Conservation (phyloP, 2,113 vertebrate species). For the Alligator mississippiensis region DNA sequence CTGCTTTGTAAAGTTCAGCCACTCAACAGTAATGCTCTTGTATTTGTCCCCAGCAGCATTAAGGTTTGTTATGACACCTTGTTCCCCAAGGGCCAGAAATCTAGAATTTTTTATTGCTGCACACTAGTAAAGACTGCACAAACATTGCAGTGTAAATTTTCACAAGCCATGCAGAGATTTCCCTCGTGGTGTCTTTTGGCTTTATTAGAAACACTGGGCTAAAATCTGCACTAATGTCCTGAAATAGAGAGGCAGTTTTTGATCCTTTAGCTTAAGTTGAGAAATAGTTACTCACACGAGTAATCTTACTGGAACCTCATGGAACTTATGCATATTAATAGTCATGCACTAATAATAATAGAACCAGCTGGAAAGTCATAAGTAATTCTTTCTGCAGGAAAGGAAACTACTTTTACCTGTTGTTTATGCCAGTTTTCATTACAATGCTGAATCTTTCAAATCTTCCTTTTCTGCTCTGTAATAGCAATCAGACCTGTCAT, state of each 20-base stretch:
- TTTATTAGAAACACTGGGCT: not conserved
- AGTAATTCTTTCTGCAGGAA: not conserved
- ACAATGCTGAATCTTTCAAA: not conserved
- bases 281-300: not conserved
- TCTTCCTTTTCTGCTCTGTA: not conserved
- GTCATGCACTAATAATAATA: not conserved
- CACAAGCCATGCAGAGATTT: not conserved
- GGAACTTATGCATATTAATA: not conserved
- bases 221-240: not conserved
- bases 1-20: not conserved
- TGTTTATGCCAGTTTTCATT: too few relatives aligned
- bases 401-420: not conserved
- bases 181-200: not conserved
- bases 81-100: not conserved
- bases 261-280: not conserved
- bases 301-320: not conserved
- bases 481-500: too few relatives aligned
- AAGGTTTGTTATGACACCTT: not conserved
- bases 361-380: not conserved
- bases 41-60: conserved; percentile 1
- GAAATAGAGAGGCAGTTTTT: not conserved
- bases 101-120: not conserved
- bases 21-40: conserved; percentile 19
- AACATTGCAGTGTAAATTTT: not conserved
- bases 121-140: not conserved